Evolutionary conservation across 2,113 vertebrate species (phyloP).

Genomic region (Bos taurus): DNA sequence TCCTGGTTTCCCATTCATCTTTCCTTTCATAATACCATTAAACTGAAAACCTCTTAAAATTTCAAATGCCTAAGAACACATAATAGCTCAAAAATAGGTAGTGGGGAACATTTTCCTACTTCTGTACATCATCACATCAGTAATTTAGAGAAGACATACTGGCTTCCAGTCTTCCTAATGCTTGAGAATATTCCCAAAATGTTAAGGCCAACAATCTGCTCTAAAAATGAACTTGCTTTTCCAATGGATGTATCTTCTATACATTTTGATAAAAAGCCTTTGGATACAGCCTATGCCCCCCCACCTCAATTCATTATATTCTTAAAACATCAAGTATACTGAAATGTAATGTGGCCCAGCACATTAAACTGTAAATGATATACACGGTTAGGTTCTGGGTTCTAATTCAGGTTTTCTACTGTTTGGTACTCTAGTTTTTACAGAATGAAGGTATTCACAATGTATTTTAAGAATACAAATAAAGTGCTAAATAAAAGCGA

Average conservation of each 20-base stretch:
- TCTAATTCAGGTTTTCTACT: neutral
- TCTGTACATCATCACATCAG: neutral
- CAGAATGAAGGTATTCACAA: neutral
- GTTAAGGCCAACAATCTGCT: neutral
- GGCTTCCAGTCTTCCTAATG: neutral
- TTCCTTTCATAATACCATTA: neutral
- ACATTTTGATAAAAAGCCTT: neutral
- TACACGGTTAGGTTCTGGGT: neutral
- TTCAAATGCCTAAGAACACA: neutral
- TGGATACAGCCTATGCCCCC: neutral
- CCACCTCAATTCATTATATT: neutral
- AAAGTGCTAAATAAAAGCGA: neutral
- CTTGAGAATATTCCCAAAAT: neutral
- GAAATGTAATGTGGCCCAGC: neutral
- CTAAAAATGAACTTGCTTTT: neutral
- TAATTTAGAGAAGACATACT: neutral
- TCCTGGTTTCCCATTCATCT: neutral
- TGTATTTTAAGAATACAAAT: neutral
- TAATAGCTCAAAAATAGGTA: neutral
- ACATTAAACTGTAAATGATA: neutral
- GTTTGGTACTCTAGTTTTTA: neutral
- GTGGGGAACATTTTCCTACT: conserved; percentile 3
- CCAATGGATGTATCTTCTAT: neutral
- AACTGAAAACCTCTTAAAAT: neutral
- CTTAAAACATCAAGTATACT: neutral